Evolutionary conservation across 2,888 invertebrate genomes (phyloP).

Genomic region (Alviniconcha strummeri): DNA sequence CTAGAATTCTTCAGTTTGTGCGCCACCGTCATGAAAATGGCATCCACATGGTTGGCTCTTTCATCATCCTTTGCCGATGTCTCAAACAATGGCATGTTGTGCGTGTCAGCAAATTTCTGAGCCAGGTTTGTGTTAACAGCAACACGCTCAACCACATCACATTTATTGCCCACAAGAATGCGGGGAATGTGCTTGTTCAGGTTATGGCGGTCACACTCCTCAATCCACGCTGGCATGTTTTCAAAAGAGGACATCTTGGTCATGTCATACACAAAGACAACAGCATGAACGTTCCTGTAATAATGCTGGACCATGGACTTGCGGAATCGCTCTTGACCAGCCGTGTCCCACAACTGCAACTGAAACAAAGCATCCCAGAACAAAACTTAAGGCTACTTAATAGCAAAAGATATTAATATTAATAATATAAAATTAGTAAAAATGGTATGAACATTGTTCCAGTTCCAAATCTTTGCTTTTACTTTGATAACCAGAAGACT

Average conservation of each 20-base stretch:
- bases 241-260: constrained; percentile 80
- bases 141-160: constrained; percentile 78
- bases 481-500: too few relatives aligned
- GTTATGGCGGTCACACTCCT: constrained; percentile 83
- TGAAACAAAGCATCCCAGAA: constrained; percentile 70
- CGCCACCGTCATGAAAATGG: constrained; percentile 88
- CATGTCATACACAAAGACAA: constrained; percentile 89
- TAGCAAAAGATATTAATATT: too few relatives aligned
- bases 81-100: constrained; percentile 86
- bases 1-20: constrained; percentile 83
- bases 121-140: constrained; percentile 83
- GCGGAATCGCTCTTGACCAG: constrained; percentile 74
- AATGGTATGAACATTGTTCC: too few relatives aligned
- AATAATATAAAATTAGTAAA: too few relatives aligned
- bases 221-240: constrained; percentile 83
- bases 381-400: neutral
- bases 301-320: constrained; percentile 89
- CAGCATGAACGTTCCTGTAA: constrained; percentile 88
- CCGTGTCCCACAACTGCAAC: constrained; percentile 85
- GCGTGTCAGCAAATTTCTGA: constrained; percentile 77
- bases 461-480: too few relatives aligned
- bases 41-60: constrained; percentile 85
- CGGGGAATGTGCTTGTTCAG: constrained; percentile 80
- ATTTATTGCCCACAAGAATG: constrained; percentile 87
- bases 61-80: constrained; percentile 86